Conservation (phyloP, 2,113 vertebrate species). For the Penelope pileata region DNA sequence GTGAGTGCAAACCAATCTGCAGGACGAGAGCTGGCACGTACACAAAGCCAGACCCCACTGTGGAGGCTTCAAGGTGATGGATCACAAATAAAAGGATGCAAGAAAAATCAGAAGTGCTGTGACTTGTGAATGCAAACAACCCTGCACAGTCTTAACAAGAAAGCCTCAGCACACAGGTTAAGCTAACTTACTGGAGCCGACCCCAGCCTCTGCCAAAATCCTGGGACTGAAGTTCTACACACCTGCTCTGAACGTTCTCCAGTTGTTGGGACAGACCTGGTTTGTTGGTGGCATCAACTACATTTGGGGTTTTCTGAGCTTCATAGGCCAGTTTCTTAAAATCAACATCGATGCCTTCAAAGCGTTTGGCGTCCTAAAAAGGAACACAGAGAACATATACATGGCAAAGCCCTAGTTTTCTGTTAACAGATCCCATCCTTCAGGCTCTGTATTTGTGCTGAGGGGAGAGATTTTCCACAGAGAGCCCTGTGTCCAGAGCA, state of each 20-base stretch:
- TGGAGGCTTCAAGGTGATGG: neutral
- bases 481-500: neutral
- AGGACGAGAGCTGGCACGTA: neutral
- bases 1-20: neutral
- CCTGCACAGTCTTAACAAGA: neutral
- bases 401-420: accelerated
- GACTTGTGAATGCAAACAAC: neutral
- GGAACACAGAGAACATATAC: neutral
- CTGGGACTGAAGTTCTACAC: neutral
- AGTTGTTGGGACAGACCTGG: conserved; percentile 85
- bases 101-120: neutral
- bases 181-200: neutral
- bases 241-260: conserved; percentile 93
- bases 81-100: neutral
- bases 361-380: conserved; percentile 88
- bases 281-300: conserved; percentile 90
- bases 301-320: conserved; percentile 86
- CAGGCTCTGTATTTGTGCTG: neutral
- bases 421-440: neutral
- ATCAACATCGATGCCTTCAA: conserved; percentile 88
- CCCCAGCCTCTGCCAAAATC: neutral
- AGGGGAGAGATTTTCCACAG: neutral
- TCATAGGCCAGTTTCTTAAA: conserved; percentile 88
- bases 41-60: neutral
- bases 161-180: neutral